Conservation (phyloP, 1,140 invertebrate genomes). For the Geopemphigus sp. region DNA sequence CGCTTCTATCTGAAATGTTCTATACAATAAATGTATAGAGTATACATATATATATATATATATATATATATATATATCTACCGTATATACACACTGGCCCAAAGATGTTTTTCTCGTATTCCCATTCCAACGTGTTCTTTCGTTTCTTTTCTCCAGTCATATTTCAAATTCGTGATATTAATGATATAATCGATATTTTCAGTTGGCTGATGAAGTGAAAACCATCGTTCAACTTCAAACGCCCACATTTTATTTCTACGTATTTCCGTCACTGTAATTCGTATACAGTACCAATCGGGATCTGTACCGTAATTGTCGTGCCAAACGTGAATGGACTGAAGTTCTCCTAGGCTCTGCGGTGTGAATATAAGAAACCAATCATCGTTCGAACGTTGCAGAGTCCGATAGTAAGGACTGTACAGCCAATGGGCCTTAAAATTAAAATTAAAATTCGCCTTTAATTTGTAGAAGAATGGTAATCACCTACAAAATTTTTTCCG, state of each 20-base stretch:
- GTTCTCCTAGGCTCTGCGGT: slow-evolving; percentile 45
- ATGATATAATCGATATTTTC: background rate
- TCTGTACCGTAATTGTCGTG: slow-evolving; percentile 49
- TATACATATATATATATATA: no score
- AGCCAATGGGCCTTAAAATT: slow-evolving; percentile 50
- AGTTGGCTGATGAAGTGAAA: background rate
- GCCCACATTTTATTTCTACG: background rate
- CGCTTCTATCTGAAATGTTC: no score
- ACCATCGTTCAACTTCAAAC: slow-evolving; percentile 33
- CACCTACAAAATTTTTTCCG: no score
- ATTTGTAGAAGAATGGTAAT: no score
- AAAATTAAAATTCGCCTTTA: background rate
- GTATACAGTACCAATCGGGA: slow-evolving; percentile 51
- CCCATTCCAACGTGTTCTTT: background rate
- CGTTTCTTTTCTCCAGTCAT: slow-evolving; percentile 14
- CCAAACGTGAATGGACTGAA: slow-evolving; percentile 51
- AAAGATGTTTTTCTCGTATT: slow-evolving; percentile 34
- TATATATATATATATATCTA: slow-evolving; percentile 1
- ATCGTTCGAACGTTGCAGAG: slow-evolving; percentile 49
- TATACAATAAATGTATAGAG: no score
- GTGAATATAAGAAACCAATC: slow-evolving; percentile 52
- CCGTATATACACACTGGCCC: slow-evolving; percentile 48
- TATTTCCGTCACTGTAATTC: slow-evolving; percentile 20
- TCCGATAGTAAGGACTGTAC: slow-evolving; percentile 4
- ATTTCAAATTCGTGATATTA: background rate